Conservation (phyloP, 2,113 vertebrate species). For the Esox niger region DNA sequence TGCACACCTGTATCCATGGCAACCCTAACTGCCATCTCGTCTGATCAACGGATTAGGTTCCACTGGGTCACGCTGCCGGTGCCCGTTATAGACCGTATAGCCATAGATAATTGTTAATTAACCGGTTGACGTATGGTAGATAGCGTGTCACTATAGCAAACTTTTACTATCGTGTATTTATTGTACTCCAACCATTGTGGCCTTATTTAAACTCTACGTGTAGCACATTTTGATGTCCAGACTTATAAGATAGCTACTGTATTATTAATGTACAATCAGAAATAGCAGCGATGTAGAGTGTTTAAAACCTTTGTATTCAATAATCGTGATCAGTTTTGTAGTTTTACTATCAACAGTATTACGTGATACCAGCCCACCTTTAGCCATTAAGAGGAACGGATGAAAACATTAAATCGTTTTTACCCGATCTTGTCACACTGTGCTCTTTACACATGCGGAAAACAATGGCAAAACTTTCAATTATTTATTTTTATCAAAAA, state of each 20-base stretch:
- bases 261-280: neutral
- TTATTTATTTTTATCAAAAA: conserved; percentile 1
- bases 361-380: neutral
- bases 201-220: neutral
- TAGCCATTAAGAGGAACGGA: neutral
- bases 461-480: neutral
- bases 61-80: too few species aligned
- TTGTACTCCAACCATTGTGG: neutral
- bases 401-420: neutral
- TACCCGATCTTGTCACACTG: neutral
- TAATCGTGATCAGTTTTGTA: neutral
- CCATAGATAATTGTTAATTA: too few species aligned
- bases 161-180: neutral
- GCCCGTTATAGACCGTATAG: too few species aligned
- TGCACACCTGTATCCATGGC: neutral
- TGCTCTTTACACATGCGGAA: neutral
- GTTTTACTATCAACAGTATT: neutral
- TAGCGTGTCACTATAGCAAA: neutral
- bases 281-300: neutral
- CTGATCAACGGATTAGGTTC: too few species aligned
- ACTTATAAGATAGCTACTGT: conserved; percentile 1
- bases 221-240: neutral
- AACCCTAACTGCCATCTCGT: neutral
- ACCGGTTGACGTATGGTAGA: too few species aligned
- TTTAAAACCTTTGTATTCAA: neutral